Evolutionary conservation across 2,888 invertebrate species (phyloP).

Genomic region (Altica lythri): DNA sequence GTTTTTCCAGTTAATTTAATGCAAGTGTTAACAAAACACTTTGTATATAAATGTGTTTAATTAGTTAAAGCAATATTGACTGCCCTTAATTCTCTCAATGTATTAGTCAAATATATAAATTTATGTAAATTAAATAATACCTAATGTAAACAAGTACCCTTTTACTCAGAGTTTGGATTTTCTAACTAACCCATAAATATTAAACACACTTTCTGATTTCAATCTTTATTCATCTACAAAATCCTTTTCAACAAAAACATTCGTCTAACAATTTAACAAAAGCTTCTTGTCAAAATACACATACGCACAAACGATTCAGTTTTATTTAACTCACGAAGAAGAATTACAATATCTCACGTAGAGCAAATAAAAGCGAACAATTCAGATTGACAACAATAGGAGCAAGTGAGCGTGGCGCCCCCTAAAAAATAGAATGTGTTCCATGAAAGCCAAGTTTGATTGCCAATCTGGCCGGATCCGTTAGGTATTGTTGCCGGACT

Average conservation of each 20-base stretch:
- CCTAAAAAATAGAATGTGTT: slow-evolving; percentile 28
- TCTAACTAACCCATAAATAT: slow-evolving; percentile 15
- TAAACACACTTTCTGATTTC: slow-evolving; percentile 1
- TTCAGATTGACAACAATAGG: slow-evolving; percentile 36
- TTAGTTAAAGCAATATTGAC: no score
- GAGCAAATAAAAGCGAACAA: slow-evolving; percentile 35
- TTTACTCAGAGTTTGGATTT: background rate
- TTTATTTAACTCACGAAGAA: slow-evolving; percentile 41
- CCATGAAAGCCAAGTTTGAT: slow-evolving; percentile 33
- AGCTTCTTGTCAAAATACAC: slow-evolving; percentile 22
- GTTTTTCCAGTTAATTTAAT: no score
- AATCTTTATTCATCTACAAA: slow-evolving; percentile 17
- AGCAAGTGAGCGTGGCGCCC: slow-evolving; percentile 29
- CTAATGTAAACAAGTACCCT: no score
- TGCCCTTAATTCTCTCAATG: no score
- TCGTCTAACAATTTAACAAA: slow-evolving; percentile 18
- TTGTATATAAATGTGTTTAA: no score
- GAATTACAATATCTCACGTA: slow-evolving; percentile 43
- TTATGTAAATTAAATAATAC: no score
- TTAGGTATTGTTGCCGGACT: slow-evolving; percentile 24
- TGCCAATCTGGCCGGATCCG: slow-evolving; percentile 33
- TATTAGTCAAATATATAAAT: no score
- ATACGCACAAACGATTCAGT: slow-evolving; percentile 25
- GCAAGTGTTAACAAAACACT: no score
- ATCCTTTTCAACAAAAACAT: slow-evolving; percentile 13